Evolutionary conservation across 2,797 vertebrate genomes (phyloP).

Genomic region (Intellagama lesueurii): DNA sequence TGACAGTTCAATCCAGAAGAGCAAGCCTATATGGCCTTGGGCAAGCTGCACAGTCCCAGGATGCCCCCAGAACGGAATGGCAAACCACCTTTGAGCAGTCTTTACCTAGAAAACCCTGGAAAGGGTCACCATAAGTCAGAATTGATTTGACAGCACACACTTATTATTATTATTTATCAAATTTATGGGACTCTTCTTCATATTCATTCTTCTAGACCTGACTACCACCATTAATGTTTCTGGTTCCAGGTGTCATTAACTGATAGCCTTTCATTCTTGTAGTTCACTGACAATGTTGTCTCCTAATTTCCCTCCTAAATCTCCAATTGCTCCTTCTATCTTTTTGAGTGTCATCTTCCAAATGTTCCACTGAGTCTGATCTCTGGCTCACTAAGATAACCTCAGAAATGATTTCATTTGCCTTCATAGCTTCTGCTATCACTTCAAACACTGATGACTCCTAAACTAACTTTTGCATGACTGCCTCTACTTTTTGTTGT

Average conservation of each 20-base stretch:
- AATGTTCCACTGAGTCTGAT: neutral
- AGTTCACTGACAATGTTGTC: neutral
- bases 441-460: neutral
- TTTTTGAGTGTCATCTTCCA: neutral
- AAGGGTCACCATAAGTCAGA: too few species aligned
- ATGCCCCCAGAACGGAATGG: too few species aligned
- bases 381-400: neutral
- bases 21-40: too few species aligned
- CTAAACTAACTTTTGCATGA: neutral
- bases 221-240: neutral
- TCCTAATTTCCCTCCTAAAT: neutral
- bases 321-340: neutral
- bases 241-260: neutral
- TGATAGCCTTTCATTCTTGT: neutral
- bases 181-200: neutral
- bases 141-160: too few species aligned
- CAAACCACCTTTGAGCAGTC: too few species aligned
- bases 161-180: too few species aligned
- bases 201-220: neutral
- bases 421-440: neutral
- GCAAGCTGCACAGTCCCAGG: too few species aligned
- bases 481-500: neutral
- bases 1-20: neutral
- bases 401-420: neutral
- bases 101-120: too few species aligned